Base-by-base conservation (phyloP, 2,888 invertebrate species). In the Augiades crinisus region DNA sequence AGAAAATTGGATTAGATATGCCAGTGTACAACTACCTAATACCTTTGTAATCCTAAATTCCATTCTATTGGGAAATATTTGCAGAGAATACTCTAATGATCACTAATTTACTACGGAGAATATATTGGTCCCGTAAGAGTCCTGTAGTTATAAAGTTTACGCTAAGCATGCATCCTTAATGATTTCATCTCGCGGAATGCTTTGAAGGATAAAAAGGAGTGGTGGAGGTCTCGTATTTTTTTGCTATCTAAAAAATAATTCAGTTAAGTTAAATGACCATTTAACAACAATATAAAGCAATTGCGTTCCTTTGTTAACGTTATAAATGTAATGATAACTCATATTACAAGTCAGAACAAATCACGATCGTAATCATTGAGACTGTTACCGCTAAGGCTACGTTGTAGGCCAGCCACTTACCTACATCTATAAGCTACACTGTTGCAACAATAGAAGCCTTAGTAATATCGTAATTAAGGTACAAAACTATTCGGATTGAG, bases 1-100 rank as follows among this genome's bases (percentile, higher is more conserved):
- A 21, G 33, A 49, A 40, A 49, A 49, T 49, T 49, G 47, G 40
- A 49, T 49, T 49, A 47, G 19, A 13, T 37, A 36, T 34, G 47
- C 24, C n/a, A n/a, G n/a, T 17, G 24, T n/a, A 27, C 17, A 16
- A 12, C 12, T 38, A 17, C 14, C 10, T 38, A 27, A 30, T 37
- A 37, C 30, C 5, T 37, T 37, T 37, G 19, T 19, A 27, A 30
- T 24, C 12, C 36, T 47, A 19, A 30, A 38, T 38, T 24, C 12
- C 36, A 17, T 27, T 47, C 37, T 13, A 37, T 47, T 47, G 27
- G 30, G n/a, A 47, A 19, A 38, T 30, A 13, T 30, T 27, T n/a
- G 10, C n/a, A 2, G 3, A 8, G 8, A 2, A 10, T 22, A 22
- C 19, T 5, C 5, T 19, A 19, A 19, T 5, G 19, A n/a, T n/a